Percentiles rank a stretch among this genome's conserved stretches.
Conservation (phyloP, 2,113 vertebrate genomes). For the Morphnarchus princeps region DNA sequence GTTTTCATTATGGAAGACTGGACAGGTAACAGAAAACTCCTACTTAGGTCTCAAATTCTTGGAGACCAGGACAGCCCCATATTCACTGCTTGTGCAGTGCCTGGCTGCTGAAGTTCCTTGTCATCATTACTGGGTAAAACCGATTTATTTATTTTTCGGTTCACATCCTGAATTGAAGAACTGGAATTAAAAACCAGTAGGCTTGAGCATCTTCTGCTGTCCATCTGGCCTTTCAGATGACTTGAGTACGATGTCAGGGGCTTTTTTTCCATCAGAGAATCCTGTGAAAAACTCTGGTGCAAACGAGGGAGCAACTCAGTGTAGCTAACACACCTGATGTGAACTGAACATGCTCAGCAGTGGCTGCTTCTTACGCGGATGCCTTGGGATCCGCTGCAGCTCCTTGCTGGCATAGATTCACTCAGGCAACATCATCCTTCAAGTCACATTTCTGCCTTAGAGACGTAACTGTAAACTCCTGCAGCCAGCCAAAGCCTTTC, state of each 20-base stretch:
- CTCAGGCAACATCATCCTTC: not conserved
- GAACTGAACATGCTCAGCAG: not conserved
- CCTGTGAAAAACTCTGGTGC: not conserved
- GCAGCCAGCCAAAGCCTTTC: not conserved
- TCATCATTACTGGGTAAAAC: not conserved
- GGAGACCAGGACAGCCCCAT: not conserved
- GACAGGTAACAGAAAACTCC: not conserved
- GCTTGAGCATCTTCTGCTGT: not conserved
- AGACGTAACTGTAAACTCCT: not conserved
- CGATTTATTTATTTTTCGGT: fast-evolving
- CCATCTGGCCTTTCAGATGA: not conserved
- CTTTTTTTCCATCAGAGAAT: not conserved
- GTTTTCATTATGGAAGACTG: not conserved
- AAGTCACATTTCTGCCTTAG: not conserved
- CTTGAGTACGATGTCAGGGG: not conserved
- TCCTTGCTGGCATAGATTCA: not conserved
- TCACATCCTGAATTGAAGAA: not conserved
- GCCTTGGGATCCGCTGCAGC: not conserved
- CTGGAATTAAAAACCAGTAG: not conserved
- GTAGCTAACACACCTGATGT: not conserved
- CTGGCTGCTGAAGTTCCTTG: not conserved
- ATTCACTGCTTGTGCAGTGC: not conserved
- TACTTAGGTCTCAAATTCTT: not conserved
- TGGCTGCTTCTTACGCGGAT: not conserved
- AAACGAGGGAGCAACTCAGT: not conserved